These are phyloP conservation scores for Siniperca undulata DNA, from an alignment of 2,797 vertebrate genomes.

Conservation along the genomic window DNA sequence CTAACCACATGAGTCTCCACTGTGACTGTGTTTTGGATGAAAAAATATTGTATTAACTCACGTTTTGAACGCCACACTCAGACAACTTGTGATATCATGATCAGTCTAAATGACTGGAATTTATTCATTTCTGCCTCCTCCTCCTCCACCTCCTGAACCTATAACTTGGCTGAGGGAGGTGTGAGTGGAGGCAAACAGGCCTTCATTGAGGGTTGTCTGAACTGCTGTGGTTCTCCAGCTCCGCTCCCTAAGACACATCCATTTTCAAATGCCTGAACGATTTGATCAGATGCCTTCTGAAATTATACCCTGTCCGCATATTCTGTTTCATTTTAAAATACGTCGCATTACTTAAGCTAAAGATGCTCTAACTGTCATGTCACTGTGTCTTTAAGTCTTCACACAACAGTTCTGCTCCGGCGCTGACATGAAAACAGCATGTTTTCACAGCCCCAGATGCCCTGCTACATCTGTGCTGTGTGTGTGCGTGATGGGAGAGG, in stretches of 20 bases:
- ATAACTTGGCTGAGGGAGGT: neutral
- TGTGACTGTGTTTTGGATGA: neutral
- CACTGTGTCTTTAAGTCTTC: conserved; percentile 32
- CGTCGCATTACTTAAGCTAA: neutral
- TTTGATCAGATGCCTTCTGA: conserved; percentile 11
- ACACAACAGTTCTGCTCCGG: conserved; percentile 13
- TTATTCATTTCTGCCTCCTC: neutral
- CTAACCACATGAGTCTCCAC: neutral
- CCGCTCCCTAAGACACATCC: neutral
- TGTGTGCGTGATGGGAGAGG: conserved; percentile 13
- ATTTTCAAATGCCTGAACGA: conserved; percentile 4
- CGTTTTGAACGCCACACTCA: no score
- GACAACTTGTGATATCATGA: neutral
- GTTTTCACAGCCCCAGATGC: conserved; percentile 40
- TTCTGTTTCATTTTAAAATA: neutral
- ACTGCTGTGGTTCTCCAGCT: neutral
- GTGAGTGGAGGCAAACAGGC: conserved; percentile 23
- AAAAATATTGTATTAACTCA: neutral
- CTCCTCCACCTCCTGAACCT: conserved; percentile 7
- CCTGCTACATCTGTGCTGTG: conserved; percentile 29
- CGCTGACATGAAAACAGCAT: conserved; percentile 53
- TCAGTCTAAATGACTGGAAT: neutral
- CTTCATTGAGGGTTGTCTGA: neutral
- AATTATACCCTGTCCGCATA: conserved; percentile 14
- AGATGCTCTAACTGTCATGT: conserved; percentile 28